Percentiles rank a stretch among this genome's conserved stretches.
These are phyloP conservation scores for Bergia sp. DNA, from an alignment of 92 coral and sea anemone species.

Conservation along the genomic window DNA sequence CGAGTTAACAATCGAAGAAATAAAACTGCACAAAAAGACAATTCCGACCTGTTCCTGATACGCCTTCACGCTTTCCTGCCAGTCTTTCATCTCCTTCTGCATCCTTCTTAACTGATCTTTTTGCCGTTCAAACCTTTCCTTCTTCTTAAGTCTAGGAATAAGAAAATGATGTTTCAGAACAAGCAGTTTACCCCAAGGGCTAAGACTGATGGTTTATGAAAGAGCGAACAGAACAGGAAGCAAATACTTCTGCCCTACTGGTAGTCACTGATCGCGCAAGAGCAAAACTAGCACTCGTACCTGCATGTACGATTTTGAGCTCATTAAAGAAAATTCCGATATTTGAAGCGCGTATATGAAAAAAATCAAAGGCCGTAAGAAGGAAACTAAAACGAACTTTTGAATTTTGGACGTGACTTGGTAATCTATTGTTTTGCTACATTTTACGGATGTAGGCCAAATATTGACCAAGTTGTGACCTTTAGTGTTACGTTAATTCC, in stretches of 20 bases:
- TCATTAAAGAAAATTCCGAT: too few species aligned
- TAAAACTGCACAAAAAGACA: background rate
- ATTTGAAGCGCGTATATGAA: too few species aligned
- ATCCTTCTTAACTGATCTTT: slow-evolving; percentile 70
- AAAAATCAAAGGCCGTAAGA: too few species aligned
- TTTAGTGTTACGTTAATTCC: too few species aligned
- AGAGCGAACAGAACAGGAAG: background rate
- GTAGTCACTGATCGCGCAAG: background rate
- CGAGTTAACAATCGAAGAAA: background rate
- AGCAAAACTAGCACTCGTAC: background rate
- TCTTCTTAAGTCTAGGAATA: slow-evolving; percentile 67
- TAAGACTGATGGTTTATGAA: background rate
- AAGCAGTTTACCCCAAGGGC: background rate
- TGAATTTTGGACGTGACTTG: too few species aligned
- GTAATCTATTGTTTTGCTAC: too few species aligned
- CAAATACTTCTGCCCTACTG: background rate
- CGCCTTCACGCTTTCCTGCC: slow-evolving; percentile 72
- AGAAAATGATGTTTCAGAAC: background rate
- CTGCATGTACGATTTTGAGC: background rate
- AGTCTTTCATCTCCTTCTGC: slow-evolving; percentile 69
- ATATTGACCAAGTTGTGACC: too few species aligned
- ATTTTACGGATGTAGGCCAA: too few species aligned
- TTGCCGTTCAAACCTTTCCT: slow-evolving; percentile 72
- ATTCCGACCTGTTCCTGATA: slow-evolving; percentile 72
- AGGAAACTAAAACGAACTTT: too few species aligned